Base-by-base conservation (phyloP, 2,888 invertebrate genomes). In the Stenodera caucasica region DNA sequence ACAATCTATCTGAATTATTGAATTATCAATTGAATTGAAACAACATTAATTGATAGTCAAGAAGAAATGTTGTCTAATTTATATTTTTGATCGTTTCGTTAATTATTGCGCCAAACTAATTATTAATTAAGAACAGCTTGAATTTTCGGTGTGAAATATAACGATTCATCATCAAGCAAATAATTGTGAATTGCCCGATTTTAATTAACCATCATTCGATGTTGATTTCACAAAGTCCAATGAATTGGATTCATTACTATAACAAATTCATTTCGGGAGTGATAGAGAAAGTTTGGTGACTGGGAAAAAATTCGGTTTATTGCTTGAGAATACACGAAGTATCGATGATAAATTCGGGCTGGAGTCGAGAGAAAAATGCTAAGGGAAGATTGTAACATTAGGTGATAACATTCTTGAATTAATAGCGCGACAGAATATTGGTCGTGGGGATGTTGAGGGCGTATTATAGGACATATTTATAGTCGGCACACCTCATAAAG, bases 271-370 rank as follows among this genome's bases (percentile, higher is more conserved):
- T 57, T 50, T 49, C 33, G 29, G 21, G 18, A 40, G 26, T 12
- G 12, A 32, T 53, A 9, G 23, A 52, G 50, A 18, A 50, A 53
- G 49, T 49, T 57, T 49, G 23, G 26, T 4, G 26, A 26, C 3
- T 26, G 5, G 5, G 26, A 26, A 26, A 2, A 2, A 26, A 26
- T 26, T 26, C 26, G 15, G 15, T 1, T 15, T 67, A 67, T 73
- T 73, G 73, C 73, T 73, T 73, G 73, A 73, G 73, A 73, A 73
- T 73, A 73, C 73, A 73, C 73, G 57, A 55, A 49, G 21, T 37
- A 23, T 45, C 45, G 37, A 23, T 37, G 9, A 21, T 35, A 32
- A 35, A 35, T 32, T 52, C 2, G 18, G 51, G 12, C n/a, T n/a
- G 18, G 12, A 12, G 15, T 11, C 23, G 50, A 6, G 0, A 14